phyloP scores from a whole-genome alignment of 2,113 vertebrate species.

The Pionites leucogaster region DNA sequence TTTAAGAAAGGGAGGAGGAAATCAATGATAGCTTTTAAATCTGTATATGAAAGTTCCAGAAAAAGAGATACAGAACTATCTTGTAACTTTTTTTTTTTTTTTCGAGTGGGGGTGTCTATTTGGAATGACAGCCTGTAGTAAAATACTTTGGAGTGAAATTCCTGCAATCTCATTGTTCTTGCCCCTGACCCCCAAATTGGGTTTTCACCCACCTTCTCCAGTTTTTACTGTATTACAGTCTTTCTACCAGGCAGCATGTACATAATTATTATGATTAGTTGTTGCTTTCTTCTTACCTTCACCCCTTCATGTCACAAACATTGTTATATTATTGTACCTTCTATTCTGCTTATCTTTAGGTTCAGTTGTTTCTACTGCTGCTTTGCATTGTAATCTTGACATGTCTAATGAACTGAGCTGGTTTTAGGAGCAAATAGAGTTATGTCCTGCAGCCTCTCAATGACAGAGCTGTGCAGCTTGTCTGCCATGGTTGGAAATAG shows the following conservation, averaged over 20 bases:
- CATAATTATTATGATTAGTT: background rate
- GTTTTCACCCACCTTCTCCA: background rate
- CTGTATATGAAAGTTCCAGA: background rate
- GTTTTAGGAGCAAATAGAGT: background rate
- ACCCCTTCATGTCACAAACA: background rate
- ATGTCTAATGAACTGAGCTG: background rate
- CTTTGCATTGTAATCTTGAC: background rate
- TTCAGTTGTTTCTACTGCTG: background rate
- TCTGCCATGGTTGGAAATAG: background rate
- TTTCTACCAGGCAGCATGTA: slow-evolving; percentile 51
- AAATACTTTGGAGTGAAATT: background rate
- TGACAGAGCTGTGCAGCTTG: background rate
- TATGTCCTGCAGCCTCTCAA: background rate
- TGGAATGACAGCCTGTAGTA: background rate
- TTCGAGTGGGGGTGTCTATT: background rate
- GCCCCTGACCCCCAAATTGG: background rate
- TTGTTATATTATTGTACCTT: background rate
- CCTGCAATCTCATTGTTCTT: background rate
- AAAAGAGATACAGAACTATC: background rate
- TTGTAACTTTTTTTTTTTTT: background rate
- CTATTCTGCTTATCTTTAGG: background rate
- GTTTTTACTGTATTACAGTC: background rate
- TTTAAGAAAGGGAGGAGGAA: slow-evolving; percentile 10
- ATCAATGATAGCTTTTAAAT: slow-evolving; percentile 27
- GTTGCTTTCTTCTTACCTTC: background rate